Percentiles rank a stretch among this genome's conserved stretches.
phyloP scores from a whole-genome alignment of 2,797 vertebrate species.

The Dermochelys coriacea region DNA sequence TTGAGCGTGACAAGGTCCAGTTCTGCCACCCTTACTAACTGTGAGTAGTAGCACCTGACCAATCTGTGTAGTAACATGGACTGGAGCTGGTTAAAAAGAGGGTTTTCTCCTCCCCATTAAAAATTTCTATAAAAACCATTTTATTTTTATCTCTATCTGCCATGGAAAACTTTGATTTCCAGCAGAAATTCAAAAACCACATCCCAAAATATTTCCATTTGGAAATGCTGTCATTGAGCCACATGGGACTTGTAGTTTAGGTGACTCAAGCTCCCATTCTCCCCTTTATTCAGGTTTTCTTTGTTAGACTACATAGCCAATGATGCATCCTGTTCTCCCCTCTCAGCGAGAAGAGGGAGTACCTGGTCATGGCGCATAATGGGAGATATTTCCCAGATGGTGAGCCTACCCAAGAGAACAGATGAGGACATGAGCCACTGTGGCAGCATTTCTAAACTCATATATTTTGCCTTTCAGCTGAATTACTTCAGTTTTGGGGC shows the following conservation, averaged over 20 bases:
- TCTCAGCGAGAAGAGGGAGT: background rate
- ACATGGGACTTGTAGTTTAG: fast-evolving
- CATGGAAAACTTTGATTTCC: background rate
- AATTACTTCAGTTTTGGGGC: background rate
- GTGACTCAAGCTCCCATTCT: background rate
- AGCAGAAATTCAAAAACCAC: background rate
- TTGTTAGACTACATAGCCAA: background rate
- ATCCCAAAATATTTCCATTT: background rate
- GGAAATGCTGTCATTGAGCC: background rate
- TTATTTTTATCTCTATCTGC: background rate
- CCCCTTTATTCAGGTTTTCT: fast-evolving
- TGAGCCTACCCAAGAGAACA: background rate
- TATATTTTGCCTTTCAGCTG: background rate
- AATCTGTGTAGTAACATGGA: background rate
- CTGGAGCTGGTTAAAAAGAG: background rate
- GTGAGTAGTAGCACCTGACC: background rate
- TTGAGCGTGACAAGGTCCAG: background rate
- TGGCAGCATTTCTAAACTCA: background rate
- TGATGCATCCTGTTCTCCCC: background rate
- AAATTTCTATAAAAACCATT: background rate
- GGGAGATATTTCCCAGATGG: background rate
- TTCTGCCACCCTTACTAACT: background rate
- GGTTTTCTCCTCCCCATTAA: background rate
- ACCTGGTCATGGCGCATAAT: background rate
- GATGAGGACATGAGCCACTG: background rate